Conservation (phyloP, 2,888 invertebrate species). For the Protonemura montana region DNA sequence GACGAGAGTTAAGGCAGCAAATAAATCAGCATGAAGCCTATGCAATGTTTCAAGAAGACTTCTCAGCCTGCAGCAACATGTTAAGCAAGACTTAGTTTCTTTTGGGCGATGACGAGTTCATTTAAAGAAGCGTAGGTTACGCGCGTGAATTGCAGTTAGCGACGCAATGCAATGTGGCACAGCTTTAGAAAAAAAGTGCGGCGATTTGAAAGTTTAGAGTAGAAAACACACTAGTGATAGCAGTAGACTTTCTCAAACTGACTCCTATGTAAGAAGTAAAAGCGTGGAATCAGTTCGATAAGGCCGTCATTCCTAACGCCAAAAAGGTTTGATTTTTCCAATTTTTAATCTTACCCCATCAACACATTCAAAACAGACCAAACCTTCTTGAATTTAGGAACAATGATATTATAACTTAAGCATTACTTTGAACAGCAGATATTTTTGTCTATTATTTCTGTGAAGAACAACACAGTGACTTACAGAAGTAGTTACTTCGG, state of each 20-base stretch:
- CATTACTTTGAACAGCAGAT: neutral
- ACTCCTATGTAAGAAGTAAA: neutral
- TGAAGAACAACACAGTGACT: neutral
- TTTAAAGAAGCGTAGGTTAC: neutral
- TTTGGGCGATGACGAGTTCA: neutral
- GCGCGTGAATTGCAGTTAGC: neutral
- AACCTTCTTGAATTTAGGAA: slow-evolving; percentile 33
- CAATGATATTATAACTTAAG: neutral
- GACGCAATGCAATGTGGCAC: neutral
- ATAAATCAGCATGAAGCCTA: neutral
- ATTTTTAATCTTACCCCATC: neutral
- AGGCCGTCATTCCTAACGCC: neutral
- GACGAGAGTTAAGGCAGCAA: neutral
- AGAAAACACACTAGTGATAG: neutral
- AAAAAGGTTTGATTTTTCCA: neutral
- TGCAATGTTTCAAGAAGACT: neutral
- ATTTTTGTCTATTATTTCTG: neutral
- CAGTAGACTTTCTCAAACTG: neutral
- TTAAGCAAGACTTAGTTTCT: neutral
- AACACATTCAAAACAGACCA: neutral
- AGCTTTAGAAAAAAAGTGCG: neutral
- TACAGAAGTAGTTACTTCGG: neutral
- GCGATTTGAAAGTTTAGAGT: neutral
- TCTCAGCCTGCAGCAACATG: neutral
- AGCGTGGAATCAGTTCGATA: neutral